These are phyloP conservation scores for Dolichoris vasculosae DNA, from an alignment of 1,140 invertebrate genomes.

Conservation along the genomic window DNA sequence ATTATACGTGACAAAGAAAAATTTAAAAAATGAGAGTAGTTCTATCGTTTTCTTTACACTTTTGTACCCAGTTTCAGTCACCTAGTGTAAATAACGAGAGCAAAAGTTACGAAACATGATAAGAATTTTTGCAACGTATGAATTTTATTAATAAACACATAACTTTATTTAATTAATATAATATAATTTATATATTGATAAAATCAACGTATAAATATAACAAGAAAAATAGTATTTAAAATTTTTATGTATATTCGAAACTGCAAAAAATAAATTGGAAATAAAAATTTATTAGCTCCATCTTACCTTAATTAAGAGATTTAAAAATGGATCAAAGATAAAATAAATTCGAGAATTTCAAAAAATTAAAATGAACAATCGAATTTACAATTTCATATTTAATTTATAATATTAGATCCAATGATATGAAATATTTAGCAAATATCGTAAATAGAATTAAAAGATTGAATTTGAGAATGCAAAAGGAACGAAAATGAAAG, in stretches of 20 bases:
- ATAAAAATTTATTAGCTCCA: not conserved
- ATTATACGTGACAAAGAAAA: not conserved
- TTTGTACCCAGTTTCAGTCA: not conserved
- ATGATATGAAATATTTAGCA: too few relatives aligned
- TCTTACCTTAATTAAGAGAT: too few relatives aligned
- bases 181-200: too few relatives aligned
- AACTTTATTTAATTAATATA: too few relatives aligned
- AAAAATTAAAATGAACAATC: too few relatives aligned
- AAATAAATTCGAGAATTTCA: not conserved
- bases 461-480: not conserved
- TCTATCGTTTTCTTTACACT: not conserved
- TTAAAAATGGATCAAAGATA: not conserved
- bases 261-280: too few relatives aligned
- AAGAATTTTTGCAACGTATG: too few relatives aligned
- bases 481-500: not conserved
- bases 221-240: not conserved
- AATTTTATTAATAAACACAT: too few relatives aligned
- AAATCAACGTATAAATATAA: not conserved
- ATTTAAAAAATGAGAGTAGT: conserved; percentile 17
- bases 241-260: too few relatives aligned
- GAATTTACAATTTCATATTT: too few relatives aligned
- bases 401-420: too few relatives aligned
- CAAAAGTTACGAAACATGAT: not conserved
- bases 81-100: not conserved
- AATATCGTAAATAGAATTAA: not conserved